A percentile compares a stretch with the other conserved stretches of the same genome.
phyloP scores from a whole-genome alignment of 2,888 invertebrate genomes.

The Pachycephus smyrnensis region DNA sequence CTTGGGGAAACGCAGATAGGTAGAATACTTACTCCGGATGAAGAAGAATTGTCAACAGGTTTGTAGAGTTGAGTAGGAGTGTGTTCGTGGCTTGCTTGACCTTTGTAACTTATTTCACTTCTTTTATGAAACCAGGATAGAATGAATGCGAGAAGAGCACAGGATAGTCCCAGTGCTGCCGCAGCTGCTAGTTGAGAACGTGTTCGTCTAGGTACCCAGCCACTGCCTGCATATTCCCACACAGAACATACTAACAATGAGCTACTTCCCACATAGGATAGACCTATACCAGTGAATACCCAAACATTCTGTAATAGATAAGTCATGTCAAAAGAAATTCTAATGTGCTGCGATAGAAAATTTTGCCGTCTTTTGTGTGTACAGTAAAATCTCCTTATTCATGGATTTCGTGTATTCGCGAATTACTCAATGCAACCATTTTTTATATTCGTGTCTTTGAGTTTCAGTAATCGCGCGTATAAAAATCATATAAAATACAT shows the following conservation, averaged over 20 bases:
- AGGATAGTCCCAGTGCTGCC: slow-evolving; percentile 60
- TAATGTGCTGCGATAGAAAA: background rate
- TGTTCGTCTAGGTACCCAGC: slow-evolving; percentile 79
- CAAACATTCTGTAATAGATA: slow-evolving; percentile 74
- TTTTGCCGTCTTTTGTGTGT: too few relatives aligned
- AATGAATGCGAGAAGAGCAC: slow-evolving; percentile 59
- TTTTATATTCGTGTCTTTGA: too few relatives aligned
- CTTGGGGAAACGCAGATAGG: background rate
- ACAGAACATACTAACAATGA: slow-evolving; percentile 78
- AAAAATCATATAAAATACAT: too few relatives aligned
- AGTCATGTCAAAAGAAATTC: background rate
- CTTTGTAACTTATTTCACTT: slow-evolving; percentile 49
- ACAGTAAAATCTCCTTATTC: too few relatives aligned
- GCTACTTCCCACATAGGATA: slow-evolving; percentile 76
- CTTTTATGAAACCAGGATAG: slow-evolving; percentile 62
- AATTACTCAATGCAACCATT: too few relatives aligned
- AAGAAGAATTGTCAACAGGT: slow-evolving; percentile 63
- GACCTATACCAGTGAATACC: slow-evolving; percentile 79
- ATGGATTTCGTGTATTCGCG: too few relatives aligned
- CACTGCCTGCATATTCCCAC: slow-evolving; percentile 74
- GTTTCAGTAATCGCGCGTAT: too few relatives aligned
- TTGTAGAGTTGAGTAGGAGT: slow-evolving; percentile 60
- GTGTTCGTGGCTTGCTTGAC: slow-evolving; percentile 50
- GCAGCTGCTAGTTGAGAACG: slow-evolving; percentile 73
- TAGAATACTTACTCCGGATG: slow-evolving; percentile 54